Evolutionary conservation across 2,888 invertebrate genomes (phyloP).

Genomic region (Cryptosula pallasiana): DNA sequence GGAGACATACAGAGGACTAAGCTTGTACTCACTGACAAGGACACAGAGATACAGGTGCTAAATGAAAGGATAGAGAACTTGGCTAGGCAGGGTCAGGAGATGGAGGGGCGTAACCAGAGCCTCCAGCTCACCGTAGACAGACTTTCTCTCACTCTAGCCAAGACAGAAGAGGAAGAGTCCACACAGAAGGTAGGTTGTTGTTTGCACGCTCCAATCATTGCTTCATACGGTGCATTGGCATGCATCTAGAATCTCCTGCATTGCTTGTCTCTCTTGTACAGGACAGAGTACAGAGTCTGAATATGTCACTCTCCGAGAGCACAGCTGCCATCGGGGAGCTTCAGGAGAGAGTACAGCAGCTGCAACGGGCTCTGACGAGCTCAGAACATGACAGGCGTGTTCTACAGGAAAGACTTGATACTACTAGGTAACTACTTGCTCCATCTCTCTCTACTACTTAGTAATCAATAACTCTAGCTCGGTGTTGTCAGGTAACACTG

Average conservation of each 20-base stretch:
- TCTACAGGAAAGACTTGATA: conserved; percentile 73
- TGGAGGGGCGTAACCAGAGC: conserved; percentile 83
- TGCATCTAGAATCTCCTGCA: not conserved
- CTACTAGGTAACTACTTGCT: conserved; percentile 59
- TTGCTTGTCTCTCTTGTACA: not conserved
- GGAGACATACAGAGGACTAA: conserved; percentile 83
- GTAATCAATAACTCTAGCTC: not conserved
- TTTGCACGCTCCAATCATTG: no score
- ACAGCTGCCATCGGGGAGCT: conserved; percentile 66
- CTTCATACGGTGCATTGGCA: no score
- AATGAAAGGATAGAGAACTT: conserved; percentile 79
- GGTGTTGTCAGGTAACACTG: not conserved
- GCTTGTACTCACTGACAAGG: conserved; percentile 80
- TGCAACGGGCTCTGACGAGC: conserved; percentile 70
- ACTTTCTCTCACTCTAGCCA: conserved; percentile 76
- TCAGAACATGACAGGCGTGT: conserved; percentile 83
- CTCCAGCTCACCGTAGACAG: conserved; percentile 90
- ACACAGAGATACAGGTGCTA: conserved; percentile 67
- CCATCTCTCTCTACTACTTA: no score
- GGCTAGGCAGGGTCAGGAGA: conserved; percentile 66
- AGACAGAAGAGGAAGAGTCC: conserved; percentile 72
- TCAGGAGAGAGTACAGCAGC: conserved; percentile 66
- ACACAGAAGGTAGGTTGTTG: conserved; percentile 67
- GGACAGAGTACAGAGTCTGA: conserved; percentile 60
- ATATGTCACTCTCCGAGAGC: conserved; percentile 65